Base-by-base conservation (phyloP, 2,797 vertebrate genomes). In the Rhyacichthys aspro region DNA sequence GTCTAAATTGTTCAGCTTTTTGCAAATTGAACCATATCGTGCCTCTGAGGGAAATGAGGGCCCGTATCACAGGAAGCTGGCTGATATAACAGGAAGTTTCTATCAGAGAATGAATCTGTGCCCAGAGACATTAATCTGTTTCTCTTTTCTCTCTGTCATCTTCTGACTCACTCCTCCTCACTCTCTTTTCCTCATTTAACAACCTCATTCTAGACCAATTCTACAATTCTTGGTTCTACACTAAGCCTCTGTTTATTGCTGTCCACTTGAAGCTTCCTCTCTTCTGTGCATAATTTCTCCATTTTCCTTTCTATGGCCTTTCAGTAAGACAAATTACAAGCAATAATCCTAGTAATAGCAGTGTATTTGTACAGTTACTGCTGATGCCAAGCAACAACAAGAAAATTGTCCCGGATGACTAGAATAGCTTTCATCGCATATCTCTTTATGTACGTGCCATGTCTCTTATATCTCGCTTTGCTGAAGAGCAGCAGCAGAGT, bases 11-110 rank as follows among this genome's bases (percentile, higher is more conserved):
- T 45, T 66, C 46, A 8, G 11, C 70, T 72, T 75, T 83, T 73
- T 52, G 47, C 45, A 56, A 74, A 83, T 71, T 37, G 55, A 71
- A 56, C 44, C 74, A 74, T 57, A 59, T 73, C 52, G 0, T 17
- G 37, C 57, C 52, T 70, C 53, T 61, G 44, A 64, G 43, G 66
- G 76, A 79, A 65, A 56, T 14, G 46, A 65, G 38, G 47, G 38
- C 52, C 62, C 41, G 36, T 53, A 55, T 78, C 64, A 57, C 42
- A 73, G 76, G 79, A 82, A 79, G 59, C 49, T 18, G 9, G 56
- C 57, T 56, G 65, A 62, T 60, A 56, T 78, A 55, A 72, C 70
- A 74, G 72, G 79, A 82, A 58, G 14, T n/a, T 66, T 62, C 46
- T 64, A 74, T 82, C 67, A 44, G 43, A 37, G 55, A 45, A 33